These are phyloP conservation scores for Stomorhina lunata DNA, from an alignment of 2,888 invertebrate species.

Conservation along the genomic window DNA sequence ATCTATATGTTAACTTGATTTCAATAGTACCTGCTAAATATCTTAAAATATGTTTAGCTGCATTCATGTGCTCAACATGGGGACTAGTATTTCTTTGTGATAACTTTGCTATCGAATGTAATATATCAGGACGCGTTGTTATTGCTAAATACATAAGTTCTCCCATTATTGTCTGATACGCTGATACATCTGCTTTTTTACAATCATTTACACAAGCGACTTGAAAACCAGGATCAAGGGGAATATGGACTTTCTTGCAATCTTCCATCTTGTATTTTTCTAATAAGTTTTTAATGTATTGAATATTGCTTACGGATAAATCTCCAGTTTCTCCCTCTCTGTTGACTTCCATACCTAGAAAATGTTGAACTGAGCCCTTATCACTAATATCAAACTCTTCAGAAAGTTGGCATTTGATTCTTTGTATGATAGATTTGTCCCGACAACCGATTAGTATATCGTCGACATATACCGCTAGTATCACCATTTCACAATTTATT, in stretches of 20 bases:
- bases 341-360: constrained; percentile 24
- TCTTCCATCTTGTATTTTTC: not conserved
- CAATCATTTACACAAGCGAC: not conserved
- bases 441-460: constrained; percentile 60
- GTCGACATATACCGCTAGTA: constrained; percentile 36
- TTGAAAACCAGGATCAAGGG: constrained; percentile 20
- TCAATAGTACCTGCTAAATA: constrained; percentile 3
- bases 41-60: constrained; percentile 3
- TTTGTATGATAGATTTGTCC: constrained; percentile 20
- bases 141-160: constrained; percentile 33
- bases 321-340: not conserved
- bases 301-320: not conserved
- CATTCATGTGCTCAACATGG: constrained; percentile 14
- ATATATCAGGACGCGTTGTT: constrained; percentile 20
- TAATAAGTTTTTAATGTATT: not conserved
- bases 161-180: constrained; percentile 21
- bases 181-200: not conserved
- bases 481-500: not conserved
- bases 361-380: constrained; percentile 7
- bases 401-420: constrained; percentile 43
- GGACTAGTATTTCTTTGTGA: constrained; percentile 17
- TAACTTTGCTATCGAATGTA: constrained; percentile 19
- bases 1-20: not conserved
- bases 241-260: constrained; percentile 7
- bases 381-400: constrained; percentile 52